Conservation (phyloP, 2,797 vertebrate species). For the Phalloptychus januarius region DNA sequence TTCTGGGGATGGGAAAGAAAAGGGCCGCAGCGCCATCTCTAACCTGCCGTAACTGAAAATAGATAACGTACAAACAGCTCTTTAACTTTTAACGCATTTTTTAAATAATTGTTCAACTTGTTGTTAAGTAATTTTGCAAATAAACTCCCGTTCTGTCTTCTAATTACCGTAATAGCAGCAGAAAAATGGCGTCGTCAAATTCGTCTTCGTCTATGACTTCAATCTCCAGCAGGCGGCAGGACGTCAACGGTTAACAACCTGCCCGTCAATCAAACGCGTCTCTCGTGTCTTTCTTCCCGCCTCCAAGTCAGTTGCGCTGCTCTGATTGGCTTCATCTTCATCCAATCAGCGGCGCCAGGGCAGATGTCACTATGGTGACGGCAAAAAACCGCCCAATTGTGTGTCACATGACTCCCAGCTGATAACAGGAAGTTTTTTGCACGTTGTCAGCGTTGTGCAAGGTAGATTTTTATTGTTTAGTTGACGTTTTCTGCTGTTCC, state of each 20-base stretch:
- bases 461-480: not conserved
- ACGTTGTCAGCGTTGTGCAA: not conserved
- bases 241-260: conserved; percentile 43
- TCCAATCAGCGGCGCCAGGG: conserved; percentile 53
- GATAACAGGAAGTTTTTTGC: conserved; percentile 10
- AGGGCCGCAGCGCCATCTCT: conserved; percentile 81
- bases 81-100: not conserved
- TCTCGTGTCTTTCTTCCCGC: conserved; percentile 36
- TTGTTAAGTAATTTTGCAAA: not conserved
- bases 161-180: conserved; percentile 59
- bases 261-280: conserved; percentile 31
- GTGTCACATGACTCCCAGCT: conserved; percentile 70
- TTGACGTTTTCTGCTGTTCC: not conserved
- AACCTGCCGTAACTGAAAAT: conserved; percentile 1
- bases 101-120: not conserved
- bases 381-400: conserved; percentile 26
- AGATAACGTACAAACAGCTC: not conserved
- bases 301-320: not conserved
- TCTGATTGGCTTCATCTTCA: conserved; percentile 53
- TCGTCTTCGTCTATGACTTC: not conserved
- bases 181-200: conserved; percentile 5
- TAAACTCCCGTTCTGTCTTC: not conserved
- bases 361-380: conserved; percentile 66
- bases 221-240: not conserved
- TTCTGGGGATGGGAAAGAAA: conserved; percentile 83